Conservation (phyloP, 2,797 vertebrate genomes). For the Carcharodon carcharias region DNA sequence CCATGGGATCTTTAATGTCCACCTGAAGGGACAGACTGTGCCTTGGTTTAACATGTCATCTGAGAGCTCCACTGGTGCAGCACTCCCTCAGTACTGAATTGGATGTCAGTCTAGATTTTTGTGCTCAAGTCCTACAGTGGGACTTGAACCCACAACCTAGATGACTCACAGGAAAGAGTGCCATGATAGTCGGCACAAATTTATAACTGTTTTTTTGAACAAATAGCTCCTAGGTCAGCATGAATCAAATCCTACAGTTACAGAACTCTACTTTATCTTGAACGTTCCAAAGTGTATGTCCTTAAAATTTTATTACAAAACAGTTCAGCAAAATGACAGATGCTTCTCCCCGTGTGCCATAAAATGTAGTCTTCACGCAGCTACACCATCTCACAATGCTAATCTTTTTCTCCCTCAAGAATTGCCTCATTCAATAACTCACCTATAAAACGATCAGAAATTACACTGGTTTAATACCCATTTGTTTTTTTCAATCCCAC, state of each 20-base stretch:
- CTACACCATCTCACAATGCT: not conserved
- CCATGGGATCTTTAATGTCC: not conserved
- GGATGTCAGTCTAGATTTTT: too few species aligned
- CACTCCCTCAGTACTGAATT: too few species aligned
- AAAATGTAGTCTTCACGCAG: not conserved
- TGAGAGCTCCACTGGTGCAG: not conserved
- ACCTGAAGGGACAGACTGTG: not conserved
- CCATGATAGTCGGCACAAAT: too few species aligned
- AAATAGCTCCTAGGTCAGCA: not conserved
- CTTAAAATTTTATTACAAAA: not conserved
- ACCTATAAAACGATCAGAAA: not conserved
- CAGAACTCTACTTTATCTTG: not conserved
- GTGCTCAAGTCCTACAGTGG: too few species aligned
- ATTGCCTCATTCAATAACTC: not conserved
- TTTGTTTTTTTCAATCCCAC: not conserved
- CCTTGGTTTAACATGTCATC: not conserved
- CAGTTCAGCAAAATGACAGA: not conserved
- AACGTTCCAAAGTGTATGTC: not conserved
- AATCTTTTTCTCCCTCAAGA: too few species aligned
- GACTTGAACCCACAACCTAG: too few species aligned
- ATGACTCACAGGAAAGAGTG: too few species aligned
- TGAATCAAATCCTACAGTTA: not conserved
- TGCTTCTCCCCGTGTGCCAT: not conserved
- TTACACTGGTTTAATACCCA: not conserved
- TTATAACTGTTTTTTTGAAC: not conserved